These are phyloP conservation scores for Edolisoma coerulescens DNA, from an alignment of 2,113 vertebrate genomes.

Conservation along the genomic window DNA sequence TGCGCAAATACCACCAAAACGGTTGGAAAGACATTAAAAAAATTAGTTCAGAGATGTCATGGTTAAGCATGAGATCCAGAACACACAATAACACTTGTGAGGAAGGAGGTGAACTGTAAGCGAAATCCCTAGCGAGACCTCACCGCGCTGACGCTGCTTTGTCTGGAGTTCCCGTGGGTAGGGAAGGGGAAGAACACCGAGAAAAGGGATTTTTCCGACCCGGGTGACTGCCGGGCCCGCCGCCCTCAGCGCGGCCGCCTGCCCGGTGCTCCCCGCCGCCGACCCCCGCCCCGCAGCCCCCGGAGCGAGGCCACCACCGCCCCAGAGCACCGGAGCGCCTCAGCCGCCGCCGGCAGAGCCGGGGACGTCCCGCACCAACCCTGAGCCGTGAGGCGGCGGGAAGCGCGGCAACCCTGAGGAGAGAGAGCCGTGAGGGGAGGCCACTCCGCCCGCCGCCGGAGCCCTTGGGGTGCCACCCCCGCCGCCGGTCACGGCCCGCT, in stretches of 20 bases:
- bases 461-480: rapidly evolving
- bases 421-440: rapidly evolving
- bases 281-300: neutral
- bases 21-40: rapidly evolving
- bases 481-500: rapidly evolving
- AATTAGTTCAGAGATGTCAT: rapidly evolving
- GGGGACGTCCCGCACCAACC: rapidly evolving
- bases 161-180: neutral
- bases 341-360: neutral
- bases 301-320: too few relatives aligned
- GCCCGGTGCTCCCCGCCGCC: too few relatives aligned
- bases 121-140: neutral
- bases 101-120: rapidly evolving
- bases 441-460: too few relatives aligned
- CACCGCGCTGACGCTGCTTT: neutral
- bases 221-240: rapidly evolving
- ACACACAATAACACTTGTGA: neutral
- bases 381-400: neutral
- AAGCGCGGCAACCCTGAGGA: neutral
- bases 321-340: neutral
- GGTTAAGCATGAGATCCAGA: neutral
- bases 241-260: too few relatives aligned
- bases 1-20: rapidly evolving
- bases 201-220: rapidly evolving
- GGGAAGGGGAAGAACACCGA: too few relatives aligned